Conservation (phyloP, 2,113 vertebrate species). For the Amphiprion ocellaris region DNA sequence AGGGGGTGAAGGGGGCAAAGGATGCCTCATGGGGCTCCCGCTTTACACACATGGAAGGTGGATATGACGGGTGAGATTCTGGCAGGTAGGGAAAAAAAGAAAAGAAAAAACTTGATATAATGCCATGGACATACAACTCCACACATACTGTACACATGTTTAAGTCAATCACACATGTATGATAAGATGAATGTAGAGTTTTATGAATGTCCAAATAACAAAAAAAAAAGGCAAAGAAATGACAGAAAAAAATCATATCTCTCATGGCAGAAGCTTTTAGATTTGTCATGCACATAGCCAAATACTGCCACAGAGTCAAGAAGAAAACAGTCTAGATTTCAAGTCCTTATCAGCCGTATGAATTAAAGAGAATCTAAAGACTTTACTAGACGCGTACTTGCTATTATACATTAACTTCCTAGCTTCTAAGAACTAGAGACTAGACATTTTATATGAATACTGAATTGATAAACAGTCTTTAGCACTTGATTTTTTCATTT, state of each 20-base stretch:
- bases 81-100: constrained; percentile 78
- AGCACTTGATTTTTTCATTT: constrained; percentile 73
- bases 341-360: constrained; percentile 22
- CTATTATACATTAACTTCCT: constrained; percentile 24
- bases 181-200: constrained; percentile 56
- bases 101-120: constrained; percentile 64
- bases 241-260: constrained; percentile 5
- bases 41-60: constrained; percentile 91
- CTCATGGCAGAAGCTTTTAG: not conserved
- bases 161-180: constrained; percentile 57
- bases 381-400: constrained; percentile 5
- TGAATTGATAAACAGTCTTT: constrained; percentile 63
- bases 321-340: constrained; percentile 14
- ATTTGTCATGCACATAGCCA: not conserved
- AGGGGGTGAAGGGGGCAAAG: constrained; percentile 93
- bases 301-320: constrained; percentile 10
- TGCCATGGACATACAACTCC: constrained; percentile 67
- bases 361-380: constrained; percentile 35
- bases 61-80: constrained; percentile 91
- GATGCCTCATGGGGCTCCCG: constrained; percentile 93
- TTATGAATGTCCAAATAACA: constrained; percentile 17
- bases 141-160: constrained; percentile 50
- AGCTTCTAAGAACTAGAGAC: constrained; percentile 22
- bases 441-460: constrained; percentile 40
- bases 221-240: not conserved